Conservation (phyloP, 2,888 invertebrate species). For the Litoditis marina region DNA sequence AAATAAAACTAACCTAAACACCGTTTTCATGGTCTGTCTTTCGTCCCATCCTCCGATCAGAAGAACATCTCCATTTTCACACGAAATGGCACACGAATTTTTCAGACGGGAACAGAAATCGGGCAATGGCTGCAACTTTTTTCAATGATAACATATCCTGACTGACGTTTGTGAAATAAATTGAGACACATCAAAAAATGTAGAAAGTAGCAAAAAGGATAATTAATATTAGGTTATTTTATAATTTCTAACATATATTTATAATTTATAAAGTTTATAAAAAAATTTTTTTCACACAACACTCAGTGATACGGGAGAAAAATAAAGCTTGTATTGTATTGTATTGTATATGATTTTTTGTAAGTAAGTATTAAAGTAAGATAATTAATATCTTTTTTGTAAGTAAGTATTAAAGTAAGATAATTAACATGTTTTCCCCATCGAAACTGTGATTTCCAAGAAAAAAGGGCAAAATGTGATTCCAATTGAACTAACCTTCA, state of each 20-base stretch:
- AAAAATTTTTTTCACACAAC: too few relatives aligned
- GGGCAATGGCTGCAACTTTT: not conserved
- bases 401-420: too few relatives aligned
- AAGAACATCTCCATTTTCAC: constrained; percentile 21
- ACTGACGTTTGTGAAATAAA: not conserved
- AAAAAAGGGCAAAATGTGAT: too few relatives aligned
- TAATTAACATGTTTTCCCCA: too few relatives aligned
- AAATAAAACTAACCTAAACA: constrained; percentile 24
- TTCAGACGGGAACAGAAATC: constrained; percentile 17
- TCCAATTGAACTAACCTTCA: constrained; percentile 1
- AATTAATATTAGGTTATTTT: too few relatives aligned
- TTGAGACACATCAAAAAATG: not conserved
- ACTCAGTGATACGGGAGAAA: too few relatives aligned
- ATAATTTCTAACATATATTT: too few relatives aligned
- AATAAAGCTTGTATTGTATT: too few relatives aligned
- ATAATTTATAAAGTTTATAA: too few relatives aligned
- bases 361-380: too few relatives aligned
- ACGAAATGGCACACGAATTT: constrained; percentile 19
- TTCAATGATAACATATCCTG: not conserved
- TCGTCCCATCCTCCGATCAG: constrained; percentile 58
- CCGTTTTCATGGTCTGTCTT: constrained; percentile 34
- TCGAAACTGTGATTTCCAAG: not conserved
- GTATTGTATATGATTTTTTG: too few relatives aligned
- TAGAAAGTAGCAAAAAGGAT: not conserved
- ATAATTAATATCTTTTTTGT: too few relatives aligned